phyloP scores from a whole-genome alignment of 2,797 vertebrate genomes.

The Acrossocheilus fasciatus region DNA sequence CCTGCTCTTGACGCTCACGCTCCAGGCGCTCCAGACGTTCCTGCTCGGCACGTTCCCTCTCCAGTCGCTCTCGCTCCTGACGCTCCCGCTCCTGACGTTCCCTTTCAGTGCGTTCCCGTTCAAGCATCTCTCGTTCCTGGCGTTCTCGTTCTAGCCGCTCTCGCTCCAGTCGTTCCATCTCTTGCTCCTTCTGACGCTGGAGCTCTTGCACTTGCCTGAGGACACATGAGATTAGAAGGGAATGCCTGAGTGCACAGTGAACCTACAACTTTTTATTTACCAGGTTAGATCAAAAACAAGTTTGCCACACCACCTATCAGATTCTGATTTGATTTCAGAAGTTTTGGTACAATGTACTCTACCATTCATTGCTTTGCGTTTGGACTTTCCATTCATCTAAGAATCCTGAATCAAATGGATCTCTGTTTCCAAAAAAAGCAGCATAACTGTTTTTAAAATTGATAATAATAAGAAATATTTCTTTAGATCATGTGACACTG shows the following conservation, averaged over 20 bases:
- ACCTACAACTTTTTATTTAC: background rate
- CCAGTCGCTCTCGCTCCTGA: conserved; percentile 81
- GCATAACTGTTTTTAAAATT: background rate
- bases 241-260: background rate
- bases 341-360: too few species aligned
- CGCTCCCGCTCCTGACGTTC: conserved; percentile 78
- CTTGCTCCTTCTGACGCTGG: conserved; percentile 75
- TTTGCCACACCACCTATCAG: too few species aligned
- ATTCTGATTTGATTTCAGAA: too few species aligned
- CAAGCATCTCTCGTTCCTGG: conserved; percentile 79
- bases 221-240: rapidly evolving
- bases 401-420: too few species aligned
- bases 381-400: too few species aligned
- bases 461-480: background rate
- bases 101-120: conserved; percentile 78
- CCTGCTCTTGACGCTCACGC: conserved; percentile 75
- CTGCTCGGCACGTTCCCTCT: conserved; percentile 69
- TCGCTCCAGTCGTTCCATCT: conserved; percentile 78
- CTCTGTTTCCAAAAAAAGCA: background rate
- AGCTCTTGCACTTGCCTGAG: conserved; percentile 88
- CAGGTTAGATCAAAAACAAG: background rate
- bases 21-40: conserved; percentile 79
- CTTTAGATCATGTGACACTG: background rate
- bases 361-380: too few species aligned
- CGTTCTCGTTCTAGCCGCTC: conserved; percentile 76